Conservation (phyloP, 2,888 invertebrate species). For the Catocala sponsa region DNA sequence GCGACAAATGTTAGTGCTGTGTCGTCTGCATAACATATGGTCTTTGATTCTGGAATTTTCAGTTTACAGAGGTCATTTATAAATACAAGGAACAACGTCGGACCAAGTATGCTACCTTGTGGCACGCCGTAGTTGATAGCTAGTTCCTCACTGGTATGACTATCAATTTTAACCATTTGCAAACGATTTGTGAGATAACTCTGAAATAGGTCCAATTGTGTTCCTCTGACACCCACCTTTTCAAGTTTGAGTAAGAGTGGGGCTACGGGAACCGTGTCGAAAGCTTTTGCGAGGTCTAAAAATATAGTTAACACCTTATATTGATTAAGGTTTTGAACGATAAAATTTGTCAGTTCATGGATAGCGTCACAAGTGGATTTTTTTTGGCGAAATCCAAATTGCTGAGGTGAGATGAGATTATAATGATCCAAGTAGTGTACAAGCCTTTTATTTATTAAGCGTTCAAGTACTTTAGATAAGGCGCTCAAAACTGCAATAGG, state of each 20-base stretch:
- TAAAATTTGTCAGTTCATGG: slow-evolving; percentile 5
- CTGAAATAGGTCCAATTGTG: too few species aligned
- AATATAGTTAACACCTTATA: slow-evolving; percentile 11
- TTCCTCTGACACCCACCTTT: slow-evolving; percentile 18
- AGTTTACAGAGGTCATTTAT: slow-evolving; percentile 18
- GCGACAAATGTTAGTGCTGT: slow-evolving; percentile 18
- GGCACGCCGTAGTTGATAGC: slow-evolving; percentile 18
- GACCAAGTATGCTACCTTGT: slow-evolving; percentile 25
- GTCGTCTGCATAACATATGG: slow-evolving; percentile 19
- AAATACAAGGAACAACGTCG: slow-evolving; percentile 18
- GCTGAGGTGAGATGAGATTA: not conserved
- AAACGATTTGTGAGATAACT: too few species aligned
- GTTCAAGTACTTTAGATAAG: too few species aligned
- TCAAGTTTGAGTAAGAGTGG: slow-evolving; percentile 19
- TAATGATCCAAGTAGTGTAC: not conserved
- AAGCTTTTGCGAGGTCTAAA: slow-evolving; percentile 1
- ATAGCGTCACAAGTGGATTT: slow-evolving; percentile 21
- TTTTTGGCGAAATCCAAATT: slow-evolving; percentile 7
- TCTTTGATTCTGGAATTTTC: slow-evolving; percentile 10
- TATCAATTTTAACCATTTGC: slow-evolving; percentile 13
- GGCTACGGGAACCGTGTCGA: slow-evolving; percentile 6
- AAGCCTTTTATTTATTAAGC: too few species aligned
- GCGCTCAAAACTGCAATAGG: too few species aligned
- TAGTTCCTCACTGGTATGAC: slow-evolving; percentile 5
- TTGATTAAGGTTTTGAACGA: slow-evolving; percentile 9